Conservation (phyloP, 2,797 vertebrate species). For the Macropus fuliginosus region DNA sequence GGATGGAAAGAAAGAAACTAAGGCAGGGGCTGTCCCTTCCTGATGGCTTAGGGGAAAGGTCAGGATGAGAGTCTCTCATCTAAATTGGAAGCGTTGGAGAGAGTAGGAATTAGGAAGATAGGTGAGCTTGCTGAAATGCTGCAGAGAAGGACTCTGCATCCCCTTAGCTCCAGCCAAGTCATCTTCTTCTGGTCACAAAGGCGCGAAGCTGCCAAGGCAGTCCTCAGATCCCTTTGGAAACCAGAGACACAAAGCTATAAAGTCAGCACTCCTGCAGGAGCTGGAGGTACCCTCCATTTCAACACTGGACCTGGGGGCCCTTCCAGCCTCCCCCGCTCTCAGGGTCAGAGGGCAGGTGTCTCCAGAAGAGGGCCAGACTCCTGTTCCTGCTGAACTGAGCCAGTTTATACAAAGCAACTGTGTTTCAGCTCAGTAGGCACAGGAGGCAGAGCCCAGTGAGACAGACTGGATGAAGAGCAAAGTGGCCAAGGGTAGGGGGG, state of each 20-base stretch:
- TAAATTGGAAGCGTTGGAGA: neutral
- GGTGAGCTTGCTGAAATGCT: neutral
- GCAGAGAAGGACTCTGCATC: neutral
- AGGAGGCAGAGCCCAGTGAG: conserved; percentile 89
- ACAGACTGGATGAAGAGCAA: neutral
- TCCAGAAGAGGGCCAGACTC: conserved; percentile 88
- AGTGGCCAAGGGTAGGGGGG: neutral
- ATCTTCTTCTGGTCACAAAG: neutral
- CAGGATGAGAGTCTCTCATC: neutral
- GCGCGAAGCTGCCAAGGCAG: neutral
- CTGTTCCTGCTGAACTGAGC: conserved; percentile 99
- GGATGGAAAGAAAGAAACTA: neutral
- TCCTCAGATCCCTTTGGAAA: neutral
- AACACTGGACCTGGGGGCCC: neutral
- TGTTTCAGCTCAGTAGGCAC: conserved; percentile 99
- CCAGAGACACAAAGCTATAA: neutral
- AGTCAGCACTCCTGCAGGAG: neutral
- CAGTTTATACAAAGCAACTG: conserved; percentile 93
- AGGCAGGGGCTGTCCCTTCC: neutral
- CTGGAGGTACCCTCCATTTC: neutral
- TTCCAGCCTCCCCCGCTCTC: neutral
- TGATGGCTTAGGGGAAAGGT: neutral
- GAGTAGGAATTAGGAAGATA: neutral
- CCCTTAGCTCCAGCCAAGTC: neutral
- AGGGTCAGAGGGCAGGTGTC: neutral